Evolutionary conservation across 2,113 vertebrate species (phyloP).

Genomic region (Malurus elegans): DNA sequence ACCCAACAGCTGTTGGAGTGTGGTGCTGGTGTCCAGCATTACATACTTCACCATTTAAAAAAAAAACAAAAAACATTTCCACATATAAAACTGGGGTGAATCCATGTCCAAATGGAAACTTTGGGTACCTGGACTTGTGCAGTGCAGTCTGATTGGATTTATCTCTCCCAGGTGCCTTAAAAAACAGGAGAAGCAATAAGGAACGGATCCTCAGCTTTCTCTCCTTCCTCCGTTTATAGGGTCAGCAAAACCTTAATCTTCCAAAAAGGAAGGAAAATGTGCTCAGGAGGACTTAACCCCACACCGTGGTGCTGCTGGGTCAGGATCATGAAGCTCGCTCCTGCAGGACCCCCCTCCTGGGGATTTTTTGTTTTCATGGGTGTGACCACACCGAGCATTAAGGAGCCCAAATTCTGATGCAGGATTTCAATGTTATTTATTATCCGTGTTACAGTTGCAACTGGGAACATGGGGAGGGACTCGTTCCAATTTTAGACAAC

Average conservation of each 20-base stretch:
- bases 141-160: not conserved
- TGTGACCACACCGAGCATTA: fast-evolving
- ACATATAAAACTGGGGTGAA: not conserved
- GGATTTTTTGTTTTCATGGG: not conserved
- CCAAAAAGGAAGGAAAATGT: not conserved
- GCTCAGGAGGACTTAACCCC: not conserved
- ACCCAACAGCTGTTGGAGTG: fast-evolving
- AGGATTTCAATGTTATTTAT: not conserved
- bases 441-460: not conserved
- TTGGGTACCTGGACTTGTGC: not conserved
- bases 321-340: fast-evolving
- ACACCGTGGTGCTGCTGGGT: fast-evolving
- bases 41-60: not conserved
- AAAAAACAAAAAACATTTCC: not conserved
- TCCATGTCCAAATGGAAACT: not conserved
- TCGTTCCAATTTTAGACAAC: not conserved
- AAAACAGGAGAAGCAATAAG: not conserved
- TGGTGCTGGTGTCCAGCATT: not conserved
- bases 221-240: not conserved
- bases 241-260: not conserved
- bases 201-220: not conserved
- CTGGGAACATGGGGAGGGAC: not conserved
- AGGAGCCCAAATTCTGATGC: not conserved
- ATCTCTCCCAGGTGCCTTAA: not conserved
- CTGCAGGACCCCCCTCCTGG: fast-evolving